Evolutionary conservation across 2,888 invertebrate species (phyloP).

Genomic region (Pecten maximus): DNA sequence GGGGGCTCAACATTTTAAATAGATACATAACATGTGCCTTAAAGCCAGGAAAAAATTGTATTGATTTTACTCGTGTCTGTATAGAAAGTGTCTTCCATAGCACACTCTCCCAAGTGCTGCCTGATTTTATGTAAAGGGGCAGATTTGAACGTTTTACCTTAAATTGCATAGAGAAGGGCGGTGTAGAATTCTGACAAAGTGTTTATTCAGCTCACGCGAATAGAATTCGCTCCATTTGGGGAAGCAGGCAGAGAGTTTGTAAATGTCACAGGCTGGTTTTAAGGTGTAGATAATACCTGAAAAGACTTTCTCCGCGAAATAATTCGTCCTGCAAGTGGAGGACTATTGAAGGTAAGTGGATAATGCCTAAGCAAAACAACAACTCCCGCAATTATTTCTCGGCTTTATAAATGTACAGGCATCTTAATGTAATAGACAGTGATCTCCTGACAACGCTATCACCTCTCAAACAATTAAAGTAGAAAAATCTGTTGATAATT

Average conservation of each 20-base stretch:
- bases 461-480: not conserved
- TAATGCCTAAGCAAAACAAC: not conserved
- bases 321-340: not conserved
- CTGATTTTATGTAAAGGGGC: not conserved
- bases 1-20: not conserved
- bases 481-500: not conserved
- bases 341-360: not conserved
- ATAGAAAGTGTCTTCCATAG: not conserved
- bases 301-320: not conserved
- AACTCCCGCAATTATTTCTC: not conserved
- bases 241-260: not conserved
- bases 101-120: not conserved
- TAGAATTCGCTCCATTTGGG: not conserved
- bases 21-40: slow-evolving; percentile 4
- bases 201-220: not conserved
- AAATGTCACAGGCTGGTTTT: not conserved
- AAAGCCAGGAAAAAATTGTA: not conserved
- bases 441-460: not conserved
- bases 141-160: not conserved
- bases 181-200: not conserved
- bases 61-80: not conserved
- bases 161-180: not conserved
- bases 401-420: not conserved
- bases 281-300: not conserved
- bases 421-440: not conserved